Evolutionary conservation across 2,113 vertebrate genomes (phyloP).

Genomic region (Glareola pratincola): DNA sequence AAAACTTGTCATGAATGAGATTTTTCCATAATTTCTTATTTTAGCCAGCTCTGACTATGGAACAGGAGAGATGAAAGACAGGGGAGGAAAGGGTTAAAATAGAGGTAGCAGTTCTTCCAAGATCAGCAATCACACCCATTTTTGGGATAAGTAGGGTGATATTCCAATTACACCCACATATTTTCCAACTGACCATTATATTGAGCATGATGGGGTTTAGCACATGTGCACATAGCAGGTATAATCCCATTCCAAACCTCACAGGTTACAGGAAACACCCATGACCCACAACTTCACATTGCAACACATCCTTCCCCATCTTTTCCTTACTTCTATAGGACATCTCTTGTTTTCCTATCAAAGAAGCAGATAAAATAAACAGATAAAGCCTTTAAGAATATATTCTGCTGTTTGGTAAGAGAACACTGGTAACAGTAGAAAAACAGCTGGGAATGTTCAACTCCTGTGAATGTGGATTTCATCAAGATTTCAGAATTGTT

Average conservation of each 20-base stretch:
- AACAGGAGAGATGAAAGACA: neutral
- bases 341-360: neutral
- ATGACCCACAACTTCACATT: fast-evolving
- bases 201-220: neutral
- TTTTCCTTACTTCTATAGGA: neutral
- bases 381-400: neutral
- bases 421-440: neutral
- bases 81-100: neutral
- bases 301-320: neutral
- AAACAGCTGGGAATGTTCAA: neutral
- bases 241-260: neutral
- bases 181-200: neutral
- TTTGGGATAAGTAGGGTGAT: neutral
- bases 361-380: neutral
- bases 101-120: neutral
- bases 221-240: neutral
- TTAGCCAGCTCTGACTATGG: neutral
- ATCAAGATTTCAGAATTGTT: neutral
- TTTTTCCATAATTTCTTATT: neutral
- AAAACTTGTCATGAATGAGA: neutral
- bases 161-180: neutral
- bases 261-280: neutral
- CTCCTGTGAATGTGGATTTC: neutral
- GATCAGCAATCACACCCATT: neutral
- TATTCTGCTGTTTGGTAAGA: neutral